These are phyloP conservation scores for Heliothis subflexa DNA, from an alignment of 1,140 invertebrate genomes.

Conservation along the genomic window DNA sequence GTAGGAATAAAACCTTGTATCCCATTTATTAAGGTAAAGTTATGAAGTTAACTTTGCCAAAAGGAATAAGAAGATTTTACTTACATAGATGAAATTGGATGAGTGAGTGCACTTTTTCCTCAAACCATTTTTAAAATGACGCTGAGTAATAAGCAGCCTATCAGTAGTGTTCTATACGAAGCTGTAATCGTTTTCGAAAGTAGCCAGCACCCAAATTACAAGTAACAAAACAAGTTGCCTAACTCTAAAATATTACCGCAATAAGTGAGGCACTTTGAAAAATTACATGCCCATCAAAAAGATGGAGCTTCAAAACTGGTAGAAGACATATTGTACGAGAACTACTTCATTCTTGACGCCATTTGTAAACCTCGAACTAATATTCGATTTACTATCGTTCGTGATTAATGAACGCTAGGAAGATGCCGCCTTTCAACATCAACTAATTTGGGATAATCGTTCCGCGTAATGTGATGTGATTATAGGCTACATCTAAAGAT, in stretches of 20 bases:
- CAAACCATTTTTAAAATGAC: neutral
- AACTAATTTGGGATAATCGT: constrained; percentile 29
- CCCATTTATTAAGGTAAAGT: too few species aligned
- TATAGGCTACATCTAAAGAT: constrained; percentile 5
- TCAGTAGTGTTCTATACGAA: constrained; percentile 19
- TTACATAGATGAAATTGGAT: neutral
- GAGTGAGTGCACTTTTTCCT: neutral
- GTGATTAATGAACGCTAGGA: constrained; percentile 37
- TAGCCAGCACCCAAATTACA: constrained; percentile 1
- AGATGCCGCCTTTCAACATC: constrained; percentile 42
- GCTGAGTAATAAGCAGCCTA: neutral
- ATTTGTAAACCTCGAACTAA: constrained; percentile 39
- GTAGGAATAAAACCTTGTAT: too few species aligned
- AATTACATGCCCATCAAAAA: constrained; percentile 54
- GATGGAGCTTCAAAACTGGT: constrained; percentile 41
- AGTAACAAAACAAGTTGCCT: constrained; percentile 27
- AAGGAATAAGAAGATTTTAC: neutral
- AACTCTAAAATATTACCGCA: constrained; percentile 45
- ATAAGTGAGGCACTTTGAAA: constrained; percentile 49
- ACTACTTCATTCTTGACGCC: constrained; percentile 32
- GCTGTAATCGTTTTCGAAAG: constrained; percentile 31
- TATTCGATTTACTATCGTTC: constrained; percentile 44
- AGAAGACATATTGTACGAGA: constrained; percentile 52
- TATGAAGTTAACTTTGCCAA: too few species aligned
- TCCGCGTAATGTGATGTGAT: constrained; percentile 34